Conservation (phyloP, 2,888 invertebrate species). For the Synanthedon vespiformis region DNA sequence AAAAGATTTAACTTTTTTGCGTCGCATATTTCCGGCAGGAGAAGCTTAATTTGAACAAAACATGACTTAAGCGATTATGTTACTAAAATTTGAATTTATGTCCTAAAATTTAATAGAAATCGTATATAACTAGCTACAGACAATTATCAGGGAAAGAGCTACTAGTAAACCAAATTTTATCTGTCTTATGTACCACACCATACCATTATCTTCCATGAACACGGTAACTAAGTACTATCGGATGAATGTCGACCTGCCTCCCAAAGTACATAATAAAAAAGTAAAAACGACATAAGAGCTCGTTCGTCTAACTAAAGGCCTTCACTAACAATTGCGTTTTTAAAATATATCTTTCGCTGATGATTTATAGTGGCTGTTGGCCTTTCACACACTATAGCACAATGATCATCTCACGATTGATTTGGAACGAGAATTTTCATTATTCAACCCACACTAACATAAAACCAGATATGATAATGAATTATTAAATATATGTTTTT, state of each 20-base stretch:
- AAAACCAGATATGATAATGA: slow-evolving; percentile 33
- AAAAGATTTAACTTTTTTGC: not conserved
- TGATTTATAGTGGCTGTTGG: not conserved
- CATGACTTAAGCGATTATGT: too few species aligned
- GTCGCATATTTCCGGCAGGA: not conserved
- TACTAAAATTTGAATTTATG: too few species aligned
- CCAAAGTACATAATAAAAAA: too few species aligned
- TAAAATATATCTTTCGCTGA: not conserved
- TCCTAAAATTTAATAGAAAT: too few species aligned
- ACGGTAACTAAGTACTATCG: too few species aligned
- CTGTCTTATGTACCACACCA: too few species aligned
- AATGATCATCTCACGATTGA: slow-evolving; percentile 2
- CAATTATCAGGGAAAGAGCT: too few species aligned
- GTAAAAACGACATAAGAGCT: too few species aligned
- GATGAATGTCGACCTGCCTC: too few species aligned
- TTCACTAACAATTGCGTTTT: not conserved
- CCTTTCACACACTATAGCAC: not conserved
- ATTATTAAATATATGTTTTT: slow-evolving; percentile 7
- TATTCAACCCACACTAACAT: slow-evolving; percentile 22
- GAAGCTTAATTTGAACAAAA: not conserved
- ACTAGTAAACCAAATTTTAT: too few species aligned
- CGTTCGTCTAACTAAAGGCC: not conserved
- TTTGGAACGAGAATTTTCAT: slow-evolving; percentile 7
- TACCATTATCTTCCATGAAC: too few species aligned
- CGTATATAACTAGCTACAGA: too few species aligned